These are phyloP conservation scores for Pheosia gnoma DNA, from an alignment of 2,888 invertebrate species.

Conservation along the genomic window DNA sequence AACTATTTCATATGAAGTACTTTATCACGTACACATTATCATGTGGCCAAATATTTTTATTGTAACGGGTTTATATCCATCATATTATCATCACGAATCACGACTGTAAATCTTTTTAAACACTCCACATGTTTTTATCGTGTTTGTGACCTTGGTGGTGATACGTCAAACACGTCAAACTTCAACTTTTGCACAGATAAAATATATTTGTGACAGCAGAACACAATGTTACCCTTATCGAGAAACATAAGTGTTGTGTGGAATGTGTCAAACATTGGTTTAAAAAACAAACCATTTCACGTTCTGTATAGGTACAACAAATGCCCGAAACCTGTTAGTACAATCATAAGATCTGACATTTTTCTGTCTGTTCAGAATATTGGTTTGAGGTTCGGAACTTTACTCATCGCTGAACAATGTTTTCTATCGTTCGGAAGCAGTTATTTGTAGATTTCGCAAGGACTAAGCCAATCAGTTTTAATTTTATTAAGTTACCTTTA, in stretches of 20 bases:
- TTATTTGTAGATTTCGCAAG: no score
- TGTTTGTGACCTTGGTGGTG: constrained; percentile 37
- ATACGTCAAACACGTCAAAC: constrained; percentile 3
- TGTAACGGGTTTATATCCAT: constrained; percentile 47
- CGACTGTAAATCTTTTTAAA: constrained; percentile 59
- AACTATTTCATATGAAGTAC: constrained; percentile 55
- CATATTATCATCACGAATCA: constrained; percentile 37
- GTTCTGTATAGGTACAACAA: no score
- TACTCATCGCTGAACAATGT: no score
- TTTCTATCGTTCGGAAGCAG: no score
- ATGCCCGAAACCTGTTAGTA: no score
- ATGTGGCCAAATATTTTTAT: constrained; percentile 25
- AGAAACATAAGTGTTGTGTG: not conserved
- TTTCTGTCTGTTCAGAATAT: no score
- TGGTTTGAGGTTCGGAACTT: no score
- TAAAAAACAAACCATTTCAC: no score
- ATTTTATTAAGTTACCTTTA: no score
- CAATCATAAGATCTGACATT: no score
- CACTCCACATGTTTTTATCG: constrained; percentile 74
- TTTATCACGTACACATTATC: constrained; percentile 42
- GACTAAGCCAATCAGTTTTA: no score
- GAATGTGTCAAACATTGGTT: no score
- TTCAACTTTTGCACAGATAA: constrained; percentile 14
- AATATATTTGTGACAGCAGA: constrained; percentile 11
- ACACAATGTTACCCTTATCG: constrained; percentile 11